Percentiles rank a stretch among this genome's conserved stretches.
These are phyloP conservation scores for Oreotragus oreotragus DNA, from an alignment of 2,113 vertebrate genomes.

Conservation along the genomic window DNA sequence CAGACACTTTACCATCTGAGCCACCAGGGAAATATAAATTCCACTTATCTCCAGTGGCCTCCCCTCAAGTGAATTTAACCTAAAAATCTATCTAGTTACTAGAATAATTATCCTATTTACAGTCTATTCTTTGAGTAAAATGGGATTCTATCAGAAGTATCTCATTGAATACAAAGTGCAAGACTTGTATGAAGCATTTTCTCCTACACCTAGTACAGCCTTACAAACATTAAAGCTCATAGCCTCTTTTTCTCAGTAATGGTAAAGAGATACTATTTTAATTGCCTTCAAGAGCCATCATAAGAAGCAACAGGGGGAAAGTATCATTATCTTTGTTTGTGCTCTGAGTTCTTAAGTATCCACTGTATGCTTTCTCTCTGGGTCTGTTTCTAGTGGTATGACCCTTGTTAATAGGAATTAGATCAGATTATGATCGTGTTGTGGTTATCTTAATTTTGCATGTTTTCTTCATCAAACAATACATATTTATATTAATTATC, in stretches of 20 bases:
- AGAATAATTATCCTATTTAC: not conserved
- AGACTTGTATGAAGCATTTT: not conserved
- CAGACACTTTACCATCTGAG: no score
- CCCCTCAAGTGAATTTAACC: not conserved
- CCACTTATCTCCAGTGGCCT: not conserved
- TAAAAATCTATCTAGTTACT: not conserved
- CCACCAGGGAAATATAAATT: not conserved
- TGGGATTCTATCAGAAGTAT: not conserved
- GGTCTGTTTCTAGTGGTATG: not conserved
- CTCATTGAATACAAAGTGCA: not conserved
- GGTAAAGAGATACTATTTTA: not conserved
- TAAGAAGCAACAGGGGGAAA: not conserved
- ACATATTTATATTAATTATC: not conserved
- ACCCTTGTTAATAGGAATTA: not conserved
- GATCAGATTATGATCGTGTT: not conserved
- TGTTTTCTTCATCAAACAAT: conserved; percentile 14
- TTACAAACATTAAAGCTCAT: not conserved
- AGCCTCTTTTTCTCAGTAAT: not conserved
- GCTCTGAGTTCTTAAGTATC: not conserved
- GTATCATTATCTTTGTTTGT: not conserved
- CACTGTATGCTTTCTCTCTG: not conserved
- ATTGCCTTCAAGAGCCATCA: not conserved
- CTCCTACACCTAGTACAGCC: not conserved
- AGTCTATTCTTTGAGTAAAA: not conserved
- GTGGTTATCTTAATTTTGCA: conserved; percentile 32